A percentile compares a stretch with the other conserved stretches of the same genome.
phyloP scores from a whole-genome alignment of 2,888 invertebrate species.

The Pollenia amentaria region DNA sequence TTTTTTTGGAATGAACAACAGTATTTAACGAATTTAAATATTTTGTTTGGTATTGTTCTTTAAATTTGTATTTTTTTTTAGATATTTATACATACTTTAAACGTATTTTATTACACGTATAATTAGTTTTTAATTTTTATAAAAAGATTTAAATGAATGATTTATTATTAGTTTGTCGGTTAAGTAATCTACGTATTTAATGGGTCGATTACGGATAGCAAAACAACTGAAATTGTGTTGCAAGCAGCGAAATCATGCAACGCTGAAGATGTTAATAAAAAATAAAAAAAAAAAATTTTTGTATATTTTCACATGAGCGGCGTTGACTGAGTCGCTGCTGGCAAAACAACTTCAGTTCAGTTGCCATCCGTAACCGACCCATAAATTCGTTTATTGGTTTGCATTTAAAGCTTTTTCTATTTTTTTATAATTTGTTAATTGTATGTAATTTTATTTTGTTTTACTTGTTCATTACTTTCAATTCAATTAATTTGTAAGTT shows the following conservation, averaged over 20 bases:
- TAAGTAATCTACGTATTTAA: conserved; percentile 62
- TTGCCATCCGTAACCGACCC: too few relatives aligned
- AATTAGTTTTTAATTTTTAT: conserved; percentile 49
- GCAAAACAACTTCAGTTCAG: too few relatives aligned
- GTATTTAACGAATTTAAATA: conserved; percentile 73
- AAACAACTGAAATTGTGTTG: too few relatives aligned
- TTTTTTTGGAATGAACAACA: conserved; percentile 35
- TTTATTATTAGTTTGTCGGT: conserved; percentile 39
- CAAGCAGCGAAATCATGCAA: too few relatives aligned
- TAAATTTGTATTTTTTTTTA: conserved; percentile 41
- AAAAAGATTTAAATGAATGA: conserved; percentile 22
- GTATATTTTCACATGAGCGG: too few relatives aligned
- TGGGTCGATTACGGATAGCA: too few relatives aligned
- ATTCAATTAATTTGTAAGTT: conserved; percentile 58
- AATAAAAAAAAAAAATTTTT: too few relatives aligned
- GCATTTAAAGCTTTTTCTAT: conserved; percentile 45
- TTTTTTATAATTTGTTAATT: conserved; percentile 40
- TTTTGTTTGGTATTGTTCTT: conserved; percentile 17
- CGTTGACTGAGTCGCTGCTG: too few relatives aligned
- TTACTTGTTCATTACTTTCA: conserved; percentile 37
- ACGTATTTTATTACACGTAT: conserved; percentile 18
- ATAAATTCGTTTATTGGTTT: conserved; percentile 68
- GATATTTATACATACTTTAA: conserved; percentile 62
- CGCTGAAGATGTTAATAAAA: too few relatives aligned
- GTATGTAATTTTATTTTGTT: neutral